Evolutionary conservation across 2,113 vertebrate genomes (phyloP).

Genomic region (Cygnus atratus): DNA sequence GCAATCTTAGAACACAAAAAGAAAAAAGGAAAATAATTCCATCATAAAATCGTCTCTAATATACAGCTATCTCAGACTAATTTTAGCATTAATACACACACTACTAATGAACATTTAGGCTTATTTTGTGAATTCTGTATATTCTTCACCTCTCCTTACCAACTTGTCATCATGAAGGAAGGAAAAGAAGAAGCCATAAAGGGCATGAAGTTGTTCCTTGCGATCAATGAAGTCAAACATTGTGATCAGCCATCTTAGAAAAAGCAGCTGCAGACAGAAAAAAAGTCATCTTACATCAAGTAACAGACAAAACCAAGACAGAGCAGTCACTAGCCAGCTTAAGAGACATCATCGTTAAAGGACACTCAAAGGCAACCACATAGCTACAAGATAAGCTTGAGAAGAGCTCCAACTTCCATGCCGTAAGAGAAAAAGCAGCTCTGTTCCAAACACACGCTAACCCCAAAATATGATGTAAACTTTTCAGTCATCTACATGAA

Average conservation of each 20-base stretch:
- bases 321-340: neutral
- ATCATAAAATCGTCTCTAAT: neutral
- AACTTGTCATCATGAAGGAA: constrained; percentile 86
- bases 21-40: neutral
- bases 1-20: neutral
- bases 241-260: constrained; percentile 91
- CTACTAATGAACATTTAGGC: neutral
- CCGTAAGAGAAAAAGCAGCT: neutral
- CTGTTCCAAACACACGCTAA: neutral
- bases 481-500: neutral
- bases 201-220: constrained; percentile 85
- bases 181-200: constrained; percentile 94
- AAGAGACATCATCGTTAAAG: neutral
- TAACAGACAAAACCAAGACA: neutral
- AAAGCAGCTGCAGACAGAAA: constrained; percentile 79
- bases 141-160: constrained; percentile 76
- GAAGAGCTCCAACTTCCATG: neutral
- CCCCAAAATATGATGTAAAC: neutral
- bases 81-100: neutral
- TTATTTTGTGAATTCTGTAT: neutral
- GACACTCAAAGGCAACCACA: neutral
- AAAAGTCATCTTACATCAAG: neutral
- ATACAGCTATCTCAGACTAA: neutral
- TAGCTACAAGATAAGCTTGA: neutral
- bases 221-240: constrained; percentile 91